Evolutionary conservation across 2,888 invertebrate species (phyloP).

Genomic region (Polymixis lichenea): DNA sequence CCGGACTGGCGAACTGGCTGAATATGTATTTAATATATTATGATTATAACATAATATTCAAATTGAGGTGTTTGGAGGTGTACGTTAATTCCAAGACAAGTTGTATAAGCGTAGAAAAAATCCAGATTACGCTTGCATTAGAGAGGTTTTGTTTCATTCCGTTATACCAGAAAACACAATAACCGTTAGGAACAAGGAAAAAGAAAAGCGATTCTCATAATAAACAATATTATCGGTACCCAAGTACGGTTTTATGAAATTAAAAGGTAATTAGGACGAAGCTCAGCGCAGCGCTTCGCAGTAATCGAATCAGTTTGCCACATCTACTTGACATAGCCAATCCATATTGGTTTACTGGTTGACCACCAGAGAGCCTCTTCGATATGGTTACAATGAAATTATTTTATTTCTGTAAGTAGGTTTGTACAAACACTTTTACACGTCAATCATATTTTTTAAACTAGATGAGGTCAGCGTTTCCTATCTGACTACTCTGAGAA

Average conservation of each 20-base stretch:
- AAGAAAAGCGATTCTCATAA: background rate
- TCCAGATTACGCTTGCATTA: background rate
- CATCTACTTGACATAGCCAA: slow-evolving; percentile 3
- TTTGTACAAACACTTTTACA: no score
- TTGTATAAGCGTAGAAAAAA: no score
- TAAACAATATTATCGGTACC: slow-evolving; percentile 12
- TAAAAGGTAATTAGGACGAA: slow-evolving; percentile 37
- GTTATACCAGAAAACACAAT: background rate
- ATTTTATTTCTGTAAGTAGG: no score
- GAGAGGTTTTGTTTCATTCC: background rate
- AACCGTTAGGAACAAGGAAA: background rate
- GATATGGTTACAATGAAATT: background rate
- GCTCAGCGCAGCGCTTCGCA: slow-evolving; percentile 2
- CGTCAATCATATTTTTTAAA: no score
- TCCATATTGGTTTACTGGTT: slow-evolving; percentile 20
- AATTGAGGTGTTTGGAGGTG: no score
- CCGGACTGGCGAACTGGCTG: no score
- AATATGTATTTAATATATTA: no score
- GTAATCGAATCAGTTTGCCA: slow-evolving; percentile 50
- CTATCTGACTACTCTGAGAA: no score
- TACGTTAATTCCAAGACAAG: no score
- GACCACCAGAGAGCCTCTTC: background rate
- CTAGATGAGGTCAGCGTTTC: no score
- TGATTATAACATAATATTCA: no score
- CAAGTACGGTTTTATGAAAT: slow-evolving; percentile 25